These are phyloP conservation scores for Lophochroa leadbeateri DNA, from an alignment of 2,113 vertebrate species.

Conservation along the genomic window DNA sequence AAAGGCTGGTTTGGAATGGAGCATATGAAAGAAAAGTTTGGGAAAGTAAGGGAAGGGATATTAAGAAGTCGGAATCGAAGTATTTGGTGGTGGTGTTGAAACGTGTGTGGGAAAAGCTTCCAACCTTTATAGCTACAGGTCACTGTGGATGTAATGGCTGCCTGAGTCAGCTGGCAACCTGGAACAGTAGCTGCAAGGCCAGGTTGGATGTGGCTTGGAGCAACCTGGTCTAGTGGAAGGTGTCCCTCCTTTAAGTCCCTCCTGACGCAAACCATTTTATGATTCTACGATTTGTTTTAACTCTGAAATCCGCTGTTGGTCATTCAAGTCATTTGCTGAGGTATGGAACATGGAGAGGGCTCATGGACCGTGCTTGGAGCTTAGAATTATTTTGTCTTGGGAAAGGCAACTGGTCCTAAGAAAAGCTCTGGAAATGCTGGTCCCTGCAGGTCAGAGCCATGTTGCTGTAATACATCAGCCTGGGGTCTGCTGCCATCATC, in stretches of 20 bases:
- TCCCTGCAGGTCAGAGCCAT: not conserved
- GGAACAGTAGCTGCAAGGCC: not conserved
- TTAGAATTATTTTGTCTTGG: not conserved
- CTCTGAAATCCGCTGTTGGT: not conserved
- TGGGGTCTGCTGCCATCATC: not conserved
- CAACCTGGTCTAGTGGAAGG: not conserved
- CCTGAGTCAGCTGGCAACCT: not conserved
- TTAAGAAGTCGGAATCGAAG: not conserved
- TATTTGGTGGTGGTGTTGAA: not conserved
- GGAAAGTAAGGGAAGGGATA: not conserved
- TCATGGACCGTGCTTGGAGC: rapidly evolving
- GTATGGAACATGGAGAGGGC: not conserved
- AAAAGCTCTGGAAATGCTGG: not conserved
- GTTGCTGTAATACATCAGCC: not conserved
- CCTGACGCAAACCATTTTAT: not conserved
- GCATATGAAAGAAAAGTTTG: not conserved
- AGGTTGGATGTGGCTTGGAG: not conserved
- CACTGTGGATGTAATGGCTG: not conserved
- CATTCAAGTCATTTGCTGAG: not conserved
- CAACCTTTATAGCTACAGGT: not conserved
- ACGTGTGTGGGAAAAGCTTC: not conserved
- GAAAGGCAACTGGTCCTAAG: not conserved
- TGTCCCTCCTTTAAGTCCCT: not conserved
- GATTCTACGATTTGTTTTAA: not conserved
- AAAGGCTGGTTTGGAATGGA: not conserved